Evolutionary conservation across 2,113 vertebrate genomes (phyloP).

Genomic region (Zosterops borbonicus): DNA sequence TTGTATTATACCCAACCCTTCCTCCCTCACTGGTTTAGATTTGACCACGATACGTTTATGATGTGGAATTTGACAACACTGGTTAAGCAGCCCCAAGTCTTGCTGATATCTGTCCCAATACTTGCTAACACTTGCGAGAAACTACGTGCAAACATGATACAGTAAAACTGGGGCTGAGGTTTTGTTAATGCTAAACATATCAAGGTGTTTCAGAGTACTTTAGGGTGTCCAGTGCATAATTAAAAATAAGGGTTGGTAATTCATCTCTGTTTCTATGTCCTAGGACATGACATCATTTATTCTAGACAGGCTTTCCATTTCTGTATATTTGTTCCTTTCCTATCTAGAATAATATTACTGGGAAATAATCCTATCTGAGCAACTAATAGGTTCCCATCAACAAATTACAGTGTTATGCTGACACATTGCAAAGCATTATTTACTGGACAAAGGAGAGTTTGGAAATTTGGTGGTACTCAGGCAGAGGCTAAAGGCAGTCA

Average conservation of each 20-base stretch:
- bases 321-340: not conserved
- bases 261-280: constrained; percentile 4
- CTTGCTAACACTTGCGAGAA: constrained; percentile 28
- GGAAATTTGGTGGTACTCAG: not conserved
- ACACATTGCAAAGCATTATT: not conserved
- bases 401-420: not conserved
- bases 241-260: constrained; percentile 6
- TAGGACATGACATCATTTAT: not conserved
- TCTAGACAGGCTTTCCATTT: not conserved
- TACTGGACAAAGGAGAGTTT: not conserved
- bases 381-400: not conserved
- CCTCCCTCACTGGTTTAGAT: constrained; percentile 4
- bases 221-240: constrained; percentile 28
- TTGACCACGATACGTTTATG: constrained; percentile 16
- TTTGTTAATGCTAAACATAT: constrained; percentile 62
- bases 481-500: not conserved
- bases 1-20: not conserved
- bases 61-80: not conserved
- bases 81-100: not conserved
- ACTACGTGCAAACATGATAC: not conserved
- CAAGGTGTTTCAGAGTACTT: constrained; percentile 7
- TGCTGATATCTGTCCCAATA: not conserved
- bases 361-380: not conserved
- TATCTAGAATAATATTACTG: not conserved
- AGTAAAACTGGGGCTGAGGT: constrained; percentile 49